These are phyloP conservation scores for Chromobotia macracanthus DNA, from an alignment of 2,797 vertebrate species.

Conservation along the genomic window DNA sequence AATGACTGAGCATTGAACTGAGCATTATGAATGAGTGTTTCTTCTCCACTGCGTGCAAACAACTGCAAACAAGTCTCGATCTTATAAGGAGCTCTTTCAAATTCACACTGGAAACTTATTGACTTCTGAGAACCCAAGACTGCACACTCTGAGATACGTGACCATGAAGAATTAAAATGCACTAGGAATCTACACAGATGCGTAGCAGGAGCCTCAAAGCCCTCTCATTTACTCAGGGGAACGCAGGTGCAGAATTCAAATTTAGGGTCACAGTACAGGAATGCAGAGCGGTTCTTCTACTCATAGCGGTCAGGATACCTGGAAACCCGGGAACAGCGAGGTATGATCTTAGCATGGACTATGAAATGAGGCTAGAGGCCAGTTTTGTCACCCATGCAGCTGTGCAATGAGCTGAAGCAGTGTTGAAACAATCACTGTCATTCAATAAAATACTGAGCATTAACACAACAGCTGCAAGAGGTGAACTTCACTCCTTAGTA, in stretches of 20 bases:
- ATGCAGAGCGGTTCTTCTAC: constrained; percentile 20
- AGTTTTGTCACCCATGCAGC: constrained; percentile 23
- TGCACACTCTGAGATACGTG: constrained; percentile 1
- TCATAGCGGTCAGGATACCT: constrained; percentile 29
- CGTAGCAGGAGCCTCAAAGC: constrained; percentile 1
- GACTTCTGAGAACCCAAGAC: constrained; percentile 44
- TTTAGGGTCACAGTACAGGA: constrained; percentile 30
- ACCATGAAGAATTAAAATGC: constrained; percentile 27
- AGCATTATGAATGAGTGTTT: constrained; percentile 56
- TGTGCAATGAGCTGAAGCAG: constrained; percentile 10
- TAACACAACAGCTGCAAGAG: constrained; percentile 65
- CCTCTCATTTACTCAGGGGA: constrained; percentile 36
- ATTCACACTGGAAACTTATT: constrained; percentile 50
- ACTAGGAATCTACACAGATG: constrained; percentile 21
- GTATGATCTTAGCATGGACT: constrained; percentile 53
- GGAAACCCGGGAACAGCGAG: constrained; percentile 35
- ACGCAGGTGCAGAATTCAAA: constrained; percentile 18
- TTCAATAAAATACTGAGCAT: constrained; percentile 49
- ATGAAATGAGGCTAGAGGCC: constrained; percentile 4
- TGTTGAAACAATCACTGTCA: constrained; percentile 31
- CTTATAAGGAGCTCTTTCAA: constrained; percentile 62
- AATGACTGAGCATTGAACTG: constrained; percentile 52
- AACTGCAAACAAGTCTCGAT: constrained; percentile 61
- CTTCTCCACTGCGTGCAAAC: constrained; percentile 31
- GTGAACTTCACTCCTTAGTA: constrained; percentile 50